phyloP scores from a whole-genome alignment of 2,888 invertebrate species.

The Microctonus brassicae region DNA sequence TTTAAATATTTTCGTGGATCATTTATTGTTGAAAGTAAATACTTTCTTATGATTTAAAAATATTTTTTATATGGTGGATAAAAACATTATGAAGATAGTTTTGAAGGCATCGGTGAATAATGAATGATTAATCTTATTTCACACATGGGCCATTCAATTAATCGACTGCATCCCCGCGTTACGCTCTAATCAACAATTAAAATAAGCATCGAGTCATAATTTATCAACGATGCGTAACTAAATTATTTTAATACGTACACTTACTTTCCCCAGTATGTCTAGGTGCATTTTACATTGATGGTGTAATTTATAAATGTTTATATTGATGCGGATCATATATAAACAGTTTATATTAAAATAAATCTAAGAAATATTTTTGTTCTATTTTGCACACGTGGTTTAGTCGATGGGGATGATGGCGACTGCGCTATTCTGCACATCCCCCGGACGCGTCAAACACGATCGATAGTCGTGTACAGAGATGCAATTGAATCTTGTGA shows the following conservation, averaged over 20 bases:
- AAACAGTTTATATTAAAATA: background rate
- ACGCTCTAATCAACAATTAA: background rate
- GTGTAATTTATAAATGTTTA: too few relatives aligned
- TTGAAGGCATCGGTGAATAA: background rate
- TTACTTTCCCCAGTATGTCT: slow-evolving; percentile 8
- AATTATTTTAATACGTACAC: background rate
- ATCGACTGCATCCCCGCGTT: slow-evolving; percentile 8
- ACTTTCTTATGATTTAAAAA: too few relatives aligned
- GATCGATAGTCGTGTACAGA: slow-evolving; percentile 30
- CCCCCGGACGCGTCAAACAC: slow-evolving; percentile 23
- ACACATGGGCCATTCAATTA: background rate
- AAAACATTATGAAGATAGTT: background rate
- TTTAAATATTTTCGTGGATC: too few relatives aligned
- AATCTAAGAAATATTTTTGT: background rate
- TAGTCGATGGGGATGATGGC: background rate
- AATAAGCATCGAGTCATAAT: slow-evolving; percentile 2
- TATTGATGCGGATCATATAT: background rate
- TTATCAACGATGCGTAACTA: background rate
- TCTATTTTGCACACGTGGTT: slow-evolving; percentile 27
- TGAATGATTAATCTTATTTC: background rate
- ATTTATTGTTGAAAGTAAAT: too few relatives aligned
- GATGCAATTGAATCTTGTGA: slow-evolving; percentile 17
- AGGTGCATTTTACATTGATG: too few relatives aligned
- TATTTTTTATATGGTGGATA: slow-evolving; percentile 6
- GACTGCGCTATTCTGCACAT: slow-evolving; percentile 27